phyloP scores from a whole-genome alignment of 2,113 vertebrate genomes.

The Siphamia tubifer region DNA sequence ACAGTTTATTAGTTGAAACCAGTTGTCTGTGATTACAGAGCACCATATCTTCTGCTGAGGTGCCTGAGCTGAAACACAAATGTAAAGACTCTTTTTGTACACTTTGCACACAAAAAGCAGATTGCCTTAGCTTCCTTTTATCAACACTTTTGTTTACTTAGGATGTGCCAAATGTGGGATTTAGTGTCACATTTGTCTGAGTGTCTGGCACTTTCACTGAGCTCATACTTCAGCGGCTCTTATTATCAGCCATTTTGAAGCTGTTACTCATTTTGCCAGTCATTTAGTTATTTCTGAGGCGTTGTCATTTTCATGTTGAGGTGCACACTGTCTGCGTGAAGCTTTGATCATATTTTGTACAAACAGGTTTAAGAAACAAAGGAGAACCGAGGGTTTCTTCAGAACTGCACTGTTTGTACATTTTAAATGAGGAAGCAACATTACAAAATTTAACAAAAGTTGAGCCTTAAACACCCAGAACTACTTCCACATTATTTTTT shows the following conservation, averaged over 20 bases:
- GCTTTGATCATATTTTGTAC: conserved; percentile 68
- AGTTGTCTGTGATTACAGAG: not conserved
- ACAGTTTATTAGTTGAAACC: not conserved
- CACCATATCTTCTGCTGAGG: not conserved
- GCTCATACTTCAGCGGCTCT: conserved; percentile 46
- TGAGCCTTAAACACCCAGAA: too few relatives aligned
- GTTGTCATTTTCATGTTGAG: conserved; percentile 25
- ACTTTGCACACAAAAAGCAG: conserved; percentile 48
- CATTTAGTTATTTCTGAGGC: conserved; percentile 61
- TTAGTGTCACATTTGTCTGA: conserved; percentile 71
- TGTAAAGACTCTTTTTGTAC: not conserved
- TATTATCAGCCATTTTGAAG: conserved; percentile 68
- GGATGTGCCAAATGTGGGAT: conserved; percentile 62
- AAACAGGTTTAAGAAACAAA: conserved; percentile 62
- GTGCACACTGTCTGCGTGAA: conserved; percentile 1
- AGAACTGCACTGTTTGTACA: conserved; percentile 27
- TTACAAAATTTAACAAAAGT: conserved; percentile 25
- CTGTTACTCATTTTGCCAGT: conserved; percentile 60
- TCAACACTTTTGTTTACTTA: conserved; percentile 66
- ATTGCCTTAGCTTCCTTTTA: conserved; percentile 53
- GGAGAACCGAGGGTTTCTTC: conserved; percentile 25
- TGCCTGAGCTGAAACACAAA: not conserved
- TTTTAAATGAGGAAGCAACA: conserved; percentile 48
- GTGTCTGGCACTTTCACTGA: conserved; percentile 57
- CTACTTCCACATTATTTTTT: too few relatives aligned